Percentiles rank a stretch among this genome's conserved stretches.
These are phyloP conservation scores for Seriola aureovittata DNA, from an alignment of 2,113 vertebrate genomes.

Conservation along the genomic window DNA sequence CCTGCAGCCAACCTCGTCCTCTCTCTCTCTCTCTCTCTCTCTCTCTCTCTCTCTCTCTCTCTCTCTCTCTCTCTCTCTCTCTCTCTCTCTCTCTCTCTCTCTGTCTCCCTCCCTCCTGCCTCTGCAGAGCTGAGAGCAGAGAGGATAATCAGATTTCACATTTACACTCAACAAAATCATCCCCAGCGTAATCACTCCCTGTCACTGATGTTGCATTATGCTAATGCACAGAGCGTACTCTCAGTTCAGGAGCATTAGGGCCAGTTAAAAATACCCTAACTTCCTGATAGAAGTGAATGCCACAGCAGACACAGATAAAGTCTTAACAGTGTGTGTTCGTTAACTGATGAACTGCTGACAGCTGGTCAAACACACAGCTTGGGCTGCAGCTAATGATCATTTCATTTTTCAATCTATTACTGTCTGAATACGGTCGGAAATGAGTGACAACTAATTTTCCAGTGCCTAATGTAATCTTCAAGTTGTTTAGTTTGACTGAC, in stretches of 20 bases:
- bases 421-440: not conserved
- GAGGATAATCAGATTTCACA: slow-evolving; percentile 85
- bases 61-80: slow-evolving; percentile 29
- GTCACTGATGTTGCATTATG: slow-evolving; percentile 70
- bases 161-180: slow-evolving; percentile 83
- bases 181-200: slow-evolving; percentile 72
- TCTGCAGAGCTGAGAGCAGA: slow-evolving; percentile 52
- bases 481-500: not conserved
- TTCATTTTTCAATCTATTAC: not conserved
- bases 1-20: slow-evolving; percentile 47
- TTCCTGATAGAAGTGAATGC: slow-evolving; percentile 27
- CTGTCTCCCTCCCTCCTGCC: slow-evolving; percentile 51
- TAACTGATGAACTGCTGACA: slow-evolving; percentile 1
- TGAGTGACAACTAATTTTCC: not conserved
- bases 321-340: not conserved
- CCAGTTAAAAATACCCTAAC: slow-evolving; percentile 61
- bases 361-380: not conserved
- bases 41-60: slow-evolving; percentile 17
- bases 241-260: slow-evolving; percentile 56
- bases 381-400: not conserved
- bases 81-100: slow-evolving; percentile 38
- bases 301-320: slow-evolving; percentile 25
- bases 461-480: not conserved
- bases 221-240: slow-evolving; percentile 47
- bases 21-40: slow-evolving; percentile 34